phyloP scores from a whole-genome alignment of 1,140 invertebrate species.

The Drosophila ananassae region DNA sequence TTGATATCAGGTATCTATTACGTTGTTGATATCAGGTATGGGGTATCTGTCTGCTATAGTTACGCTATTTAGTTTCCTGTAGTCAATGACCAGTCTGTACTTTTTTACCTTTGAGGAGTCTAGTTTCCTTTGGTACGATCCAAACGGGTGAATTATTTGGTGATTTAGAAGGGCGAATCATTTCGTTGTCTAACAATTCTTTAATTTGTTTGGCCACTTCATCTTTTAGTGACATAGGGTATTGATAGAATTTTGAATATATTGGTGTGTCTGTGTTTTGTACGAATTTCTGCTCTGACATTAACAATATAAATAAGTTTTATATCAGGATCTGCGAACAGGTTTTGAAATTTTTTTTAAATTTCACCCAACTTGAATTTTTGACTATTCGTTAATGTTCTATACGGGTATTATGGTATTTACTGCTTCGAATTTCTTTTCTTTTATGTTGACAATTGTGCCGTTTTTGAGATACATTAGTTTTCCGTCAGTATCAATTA shows the following conservation, averaged over 20 bases:
- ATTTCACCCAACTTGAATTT: conserved; percentile 8
- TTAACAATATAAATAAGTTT: conserved; percentile 6
- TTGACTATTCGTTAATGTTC: conserved; percentile 10
- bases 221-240: too few species aligned
- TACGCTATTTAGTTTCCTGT: conserved; percentile 11
- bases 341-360: conserved; percentile 4
- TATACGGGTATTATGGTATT: conserved; percentile 31
- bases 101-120: too few species aligned
- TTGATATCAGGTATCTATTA: too few species aligned
- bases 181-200: too few species aligned
- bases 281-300: conserved; percentile 44
- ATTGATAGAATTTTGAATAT: conserved; percentile 11
- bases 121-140: too few species aligned
- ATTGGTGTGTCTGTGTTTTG: conserved; percentile 22
- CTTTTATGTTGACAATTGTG: conserved; percentile 10
- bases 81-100: conserved; percentile 17
- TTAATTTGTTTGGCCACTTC: too few species aligned
- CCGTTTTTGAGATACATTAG: not conserved
- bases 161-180: conserved; percentile 41
- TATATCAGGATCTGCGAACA: conserved; percentile 35
- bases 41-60: not conserved
- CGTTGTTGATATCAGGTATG: not conserved
- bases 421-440: conserved; percentile 15
- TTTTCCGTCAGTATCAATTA: conserved; percentile 9
- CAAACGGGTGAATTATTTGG: conserved; percentile 49